Conservation (phyloP, 2,113 vertebrate species). For the Cervus canadensis region DNA sequence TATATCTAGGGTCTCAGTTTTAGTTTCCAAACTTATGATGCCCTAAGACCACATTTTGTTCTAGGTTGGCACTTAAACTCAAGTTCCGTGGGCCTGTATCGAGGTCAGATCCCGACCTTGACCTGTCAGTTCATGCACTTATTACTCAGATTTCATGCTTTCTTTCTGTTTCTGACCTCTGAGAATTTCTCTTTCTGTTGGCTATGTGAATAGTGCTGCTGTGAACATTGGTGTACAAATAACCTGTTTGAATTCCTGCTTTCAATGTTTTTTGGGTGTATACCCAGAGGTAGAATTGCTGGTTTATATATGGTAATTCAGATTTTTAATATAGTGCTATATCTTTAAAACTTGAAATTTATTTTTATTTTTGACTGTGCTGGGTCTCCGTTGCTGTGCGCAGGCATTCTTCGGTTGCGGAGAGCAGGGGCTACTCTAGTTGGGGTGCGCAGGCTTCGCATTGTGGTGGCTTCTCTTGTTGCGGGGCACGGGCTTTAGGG, state of each 20-base stretch:
- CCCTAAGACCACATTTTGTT: not conserved
- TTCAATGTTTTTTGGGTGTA: not conserved
- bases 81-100: not conserved
- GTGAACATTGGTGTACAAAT: not conserved
- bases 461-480: not conserved
- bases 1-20: not conserved
- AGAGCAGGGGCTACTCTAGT: not conserved
- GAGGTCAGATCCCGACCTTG: not conserved
- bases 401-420: not conserved
- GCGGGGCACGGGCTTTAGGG: not conserved
- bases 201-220: not conserved
- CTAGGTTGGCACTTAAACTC: not conserved
- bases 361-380: not conserved
- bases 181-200: not conserved
- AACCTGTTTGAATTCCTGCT: not conserved
- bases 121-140: not conserved
- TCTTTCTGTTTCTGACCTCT: not conserved
- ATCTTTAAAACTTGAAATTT: not conserved
- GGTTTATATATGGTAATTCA: not conserved
- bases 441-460: accelerated
- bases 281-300: not conserved
- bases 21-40: not conserved
- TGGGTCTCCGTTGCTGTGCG: not conserved
- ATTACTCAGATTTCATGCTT: not conserved
- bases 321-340: not conserved